Conservation (phyloP, 2,797 vertebrate species). For the Lepus oiostolus region DNA sequence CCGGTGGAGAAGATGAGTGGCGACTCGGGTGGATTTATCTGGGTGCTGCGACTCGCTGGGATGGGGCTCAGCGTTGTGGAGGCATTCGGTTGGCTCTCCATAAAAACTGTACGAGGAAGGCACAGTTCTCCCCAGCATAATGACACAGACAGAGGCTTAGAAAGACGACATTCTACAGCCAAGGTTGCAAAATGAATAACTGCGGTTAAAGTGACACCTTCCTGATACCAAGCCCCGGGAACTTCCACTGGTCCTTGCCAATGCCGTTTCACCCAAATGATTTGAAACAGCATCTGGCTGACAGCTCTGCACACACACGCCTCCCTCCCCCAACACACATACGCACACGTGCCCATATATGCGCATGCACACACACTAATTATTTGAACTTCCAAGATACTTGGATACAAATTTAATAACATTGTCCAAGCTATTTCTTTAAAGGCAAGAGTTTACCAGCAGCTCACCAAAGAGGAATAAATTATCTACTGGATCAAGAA, state of each 20-base stretch:
- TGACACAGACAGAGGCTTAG: neutral
- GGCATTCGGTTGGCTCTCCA: too few species aligned
- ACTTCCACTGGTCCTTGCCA: neutral
- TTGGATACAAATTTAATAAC: neutral
- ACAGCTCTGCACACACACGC: too few species aligned
- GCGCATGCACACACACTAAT: too few species aligned
- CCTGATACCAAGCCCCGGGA: neutral
- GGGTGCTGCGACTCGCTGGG: accelerated
- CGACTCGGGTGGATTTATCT: accelerated
- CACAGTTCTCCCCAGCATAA: neutral
- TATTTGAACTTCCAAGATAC: neutral
- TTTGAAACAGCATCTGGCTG: neutral
- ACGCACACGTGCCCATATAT: accelerated
- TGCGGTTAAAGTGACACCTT: neutral
- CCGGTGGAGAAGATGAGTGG: neutral
- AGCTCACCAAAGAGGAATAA: neutral
- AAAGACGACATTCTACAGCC: neutral
- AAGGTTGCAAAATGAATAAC: neutral
- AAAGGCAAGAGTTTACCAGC: neutral
- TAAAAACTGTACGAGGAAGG: neutral
- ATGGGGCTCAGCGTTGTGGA: accelerated
- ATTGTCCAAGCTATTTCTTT: neutral
- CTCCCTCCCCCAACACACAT: too few species aligned
- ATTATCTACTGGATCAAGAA: neutral
- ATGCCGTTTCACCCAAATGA: neutral